Percentiles rank a stretch among this genome's conserved stretches.
phyloP scores from a whole-genome alignment of 2,888 invertebrate species.

The Stictocephala bisonia region DNA sequence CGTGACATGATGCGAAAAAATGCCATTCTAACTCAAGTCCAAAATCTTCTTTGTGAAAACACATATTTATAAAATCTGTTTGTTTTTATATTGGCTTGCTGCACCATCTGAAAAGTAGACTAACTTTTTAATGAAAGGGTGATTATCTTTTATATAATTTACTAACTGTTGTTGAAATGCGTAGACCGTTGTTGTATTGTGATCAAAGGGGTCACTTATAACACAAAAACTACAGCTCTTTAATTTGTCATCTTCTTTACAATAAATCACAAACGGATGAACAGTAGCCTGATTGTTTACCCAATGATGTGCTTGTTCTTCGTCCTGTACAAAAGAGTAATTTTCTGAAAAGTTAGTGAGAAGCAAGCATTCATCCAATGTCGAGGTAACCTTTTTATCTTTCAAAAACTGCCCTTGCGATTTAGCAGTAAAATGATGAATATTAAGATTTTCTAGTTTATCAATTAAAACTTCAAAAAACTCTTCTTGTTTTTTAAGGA shows the following conservation, averaged over 20 bases:
- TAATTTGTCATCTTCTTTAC: constrained; percentile 1
- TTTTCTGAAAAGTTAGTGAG: constrained; percentile 10
- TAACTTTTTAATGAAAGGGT: constrained; percentile 6
- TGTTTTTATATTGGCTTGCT: constrained; percentile 29
- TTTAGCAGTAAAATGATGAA: constrained; percentile 37
- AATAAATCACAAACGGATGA: constrained; percentile 31
- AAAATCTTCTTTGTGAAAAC: constrained; percentile 36
- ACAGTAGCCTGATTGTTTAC: constrained; percentile 9
- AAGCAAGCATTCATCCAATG: constrained; percentile 11
- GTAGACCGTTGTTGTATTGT: constrained; percentile 14
- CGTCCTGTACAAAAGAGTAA: constrained; percentile 24
- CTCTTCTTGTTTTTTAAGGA: constrained; percentile 7
- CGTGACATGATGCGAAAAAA: constrained; percentile 20
- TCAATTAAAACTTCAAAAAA: constrained; percentile 7
- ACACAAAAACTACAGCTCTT: constrained; percentile 17
- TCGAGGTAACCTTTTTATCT: constrained; percentile 2
- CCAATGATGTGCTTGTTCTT: constrained; percentile 38
- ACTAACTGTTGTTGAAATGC: constrained; percentile 15
- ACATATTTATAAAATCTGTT: constrained; percentile 29
- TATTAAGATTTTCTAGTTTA: constrained; percentile 15
- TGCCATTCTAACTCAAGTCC: constrained; percentile 31
- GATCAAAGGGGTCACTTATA: constrained; percentile 7
- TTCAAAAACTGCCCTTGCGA: constrained; percentile 18
- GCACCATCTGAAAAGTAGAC: constrained; percentile 28
- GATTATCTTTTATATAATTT: constrained; percentile 17